Evolutionary conservation across 2,888 invertebrate species (phyloP), one percentile per base, ranked within the genome.

Genomic region (Philonicus albiceps): DNA sequence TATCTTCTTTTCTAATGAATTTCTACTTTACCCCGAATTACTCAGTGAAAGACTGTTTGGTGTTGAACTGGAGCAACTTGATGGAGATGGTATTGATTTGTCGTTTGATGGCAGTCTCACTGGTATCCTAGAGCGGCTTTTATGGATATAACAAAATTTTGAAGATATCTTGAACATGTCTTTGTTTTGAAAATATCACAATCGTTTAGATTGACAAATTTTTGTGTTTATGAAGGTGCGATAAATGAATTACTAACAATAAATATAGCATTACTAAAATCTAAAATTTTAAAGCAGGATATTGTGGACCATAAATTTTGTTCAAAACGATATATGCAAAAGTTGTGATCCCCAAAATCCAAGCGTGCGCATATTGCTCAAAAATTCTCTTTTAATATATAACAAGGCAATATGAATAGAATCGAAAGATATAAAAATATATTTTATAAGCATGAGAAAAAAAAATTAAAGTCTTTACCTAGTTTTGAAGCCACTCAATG

Each of bases 401-500:
- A 34, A 31, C 7, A 74, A 74, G 0, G 16, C 30, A 34, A 74
- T 31, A 31, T 74, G n/a, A 74, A 74, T n/a, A 73, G 27, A 76
- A n/a, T n/a, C 1, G 19, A 31, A 53, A n/a, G 16, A 13, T 34
- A n/a, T 11, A 8, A 64, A 22, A 64, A 27, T 49, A 4, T 19
- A 75, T 43, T 31, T 43, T 19, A 55, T 43, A 83, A 49, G 83
- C 73, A 55, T 80, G 22, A 37, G 55, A 53, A 84, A 81, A 34
- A 43, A 83, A 83, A 40, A n/a, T n/a, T 30, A 55, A 55, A 72
- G 30, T 37, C 8, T 81, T 91, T 92, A 92, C 92, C 92, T 92
- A 91, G 90, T 89, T 90, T 91, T 91, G 76, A 86, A 88, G 90
- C 92, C 91, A 89, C 91, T 92, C 91, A 97, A 94, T 93, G 96